phyloP scores from a whole-genome alignment of 2,113 vertebrate genomes.

The Trichomycterus rosablanca region DNA sequence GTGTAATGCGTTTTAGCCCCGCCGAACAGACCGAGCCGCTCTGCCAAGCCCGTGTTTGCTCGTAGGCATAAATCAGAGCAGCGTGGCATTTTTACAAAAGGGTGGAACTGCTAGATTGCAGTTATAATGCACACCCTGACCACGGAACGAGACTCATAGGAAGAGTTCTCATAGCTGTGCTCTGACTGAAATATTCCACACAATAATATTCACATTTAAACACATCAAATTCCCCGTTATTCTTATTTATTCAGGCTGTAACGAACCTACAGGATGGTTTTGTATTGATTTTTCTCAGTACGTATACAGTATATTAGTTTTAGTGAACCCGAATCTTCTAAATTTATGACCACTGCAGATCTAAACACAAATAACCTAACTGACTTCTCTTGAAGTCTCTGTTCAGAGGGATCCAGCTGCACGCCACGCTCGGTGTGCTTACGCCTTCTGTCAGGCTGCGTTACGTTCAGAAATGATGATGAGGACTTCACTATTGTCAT shows the following conservation, averaged over 20 bases:
- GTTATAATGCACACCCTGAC: not conserved
- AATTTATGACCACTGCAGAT: conserved; percentile 55
- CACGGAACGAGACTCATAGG: not conserved
- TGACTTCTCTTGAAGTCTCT: too few species aligned
- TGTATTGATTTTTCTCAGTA: not conserved
- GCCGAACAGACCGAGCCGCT: conserved; percentile 43
- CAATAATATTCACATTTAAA: too few species aligned
- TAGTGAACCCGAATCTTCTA: conserved; percentile 34
- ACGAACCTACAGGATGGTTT: too few species aligned
- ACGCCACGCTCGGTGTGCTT: conserved; percentile 26
- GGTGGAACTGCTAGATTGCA: conserved; percentile 4
- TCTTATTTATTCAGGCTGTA: conserved; percentile 8
- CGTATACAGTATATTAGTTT: conserved; percentile 19
- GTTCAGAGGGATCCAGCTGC: conserved; percentile 42
- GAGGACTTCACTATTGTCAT: conserved; percentile 48
- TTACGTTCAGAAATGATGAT: conserved; percentile 48
- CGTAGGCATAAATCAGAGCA: conserved; percentile 56
- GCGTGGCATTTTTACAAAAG: conserved; percentile 47
- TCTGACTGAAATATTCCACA: too few species aligned
- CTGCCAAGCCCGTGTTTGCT: conserved; percentile 51
- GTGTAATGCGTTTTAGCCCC: conserved; percentile 42
- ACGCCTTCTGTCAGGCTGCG: conserved; percentile 50
- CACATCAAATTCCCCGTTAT: not conserved
- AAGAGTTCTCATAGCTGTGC: too few species aligned
- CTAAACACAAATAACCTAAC: conserved; percentile 35